Conservation (phyloP, 2,888 invertebrate species). For the Nymphalis urticae region DNA sequence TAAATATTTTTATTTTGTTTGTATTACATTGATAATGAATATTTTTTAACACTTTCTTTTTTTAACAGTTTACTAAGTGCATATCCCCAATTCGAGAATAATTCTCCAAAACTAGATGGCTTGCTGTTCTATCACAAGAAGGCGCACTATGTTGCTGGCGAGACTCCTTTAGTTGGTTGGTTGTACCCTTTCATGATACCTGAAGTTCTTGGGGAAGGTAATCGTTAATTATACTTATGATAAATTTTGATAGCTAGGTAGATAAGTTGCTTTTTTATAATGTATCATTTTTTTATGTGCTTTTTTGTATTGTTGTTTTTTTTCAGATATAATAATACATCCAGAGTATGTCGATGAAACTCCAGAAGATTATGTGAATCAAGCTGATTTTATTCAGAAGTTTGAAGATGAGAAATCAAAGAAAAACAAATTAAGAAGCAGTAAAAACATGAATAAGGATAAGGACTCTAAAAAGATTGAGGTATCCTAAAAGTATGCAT, state of each 20-base stretch:
- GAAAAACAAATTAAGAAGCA: conserved; percentile 40
- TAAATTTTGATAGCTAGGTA: neutral
- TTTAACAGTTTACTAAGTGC: conserved; percentile 62
- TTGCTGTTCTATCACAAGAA: conserved; percentile 94
- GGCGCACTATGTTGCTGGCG: conserved; percentile 88
- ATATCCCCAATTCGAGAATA: conserved; percentile 60
- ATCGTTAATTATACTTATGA: conserved; percentile 22
- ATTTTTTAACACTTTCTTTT: conserved; percentile 6
- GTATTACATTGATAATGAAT: neutral
- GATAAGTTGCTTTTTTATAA: neutral
- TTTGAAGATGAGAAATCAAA: conserved; percentile 62
- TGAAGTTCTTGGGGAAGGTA: conserved; percentile 84
- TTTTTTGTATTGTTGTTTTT: neutral
- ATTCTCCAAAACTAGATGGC: conserved; percentile 87
- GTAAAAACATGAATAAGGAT: conserved; percentile 47
- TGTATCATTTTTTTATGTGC: neutral
- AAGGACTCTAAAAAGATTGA: conserved; percentile 36
- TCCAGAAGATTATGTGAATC: conserved; percentile 76
- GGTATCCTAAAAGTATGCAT: conserved; percentile 18
- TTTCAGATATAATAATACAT: conserved; percentile 69
- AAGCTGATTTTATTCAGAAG: conserved; percentile 75
- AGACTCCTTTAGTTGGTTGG: conserved; percentile 96
- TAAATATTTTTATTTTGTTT: no score
- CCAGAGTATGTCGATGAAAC: conserved; percentile 60
- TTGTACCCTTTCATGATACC: conserved; percentile 93